Percentiles rank a stretch among this genome's conserved stretches.
Conservation (phyloP, 2,797 vertebrate genomes). For the Sandelia bainsii region DNA sequence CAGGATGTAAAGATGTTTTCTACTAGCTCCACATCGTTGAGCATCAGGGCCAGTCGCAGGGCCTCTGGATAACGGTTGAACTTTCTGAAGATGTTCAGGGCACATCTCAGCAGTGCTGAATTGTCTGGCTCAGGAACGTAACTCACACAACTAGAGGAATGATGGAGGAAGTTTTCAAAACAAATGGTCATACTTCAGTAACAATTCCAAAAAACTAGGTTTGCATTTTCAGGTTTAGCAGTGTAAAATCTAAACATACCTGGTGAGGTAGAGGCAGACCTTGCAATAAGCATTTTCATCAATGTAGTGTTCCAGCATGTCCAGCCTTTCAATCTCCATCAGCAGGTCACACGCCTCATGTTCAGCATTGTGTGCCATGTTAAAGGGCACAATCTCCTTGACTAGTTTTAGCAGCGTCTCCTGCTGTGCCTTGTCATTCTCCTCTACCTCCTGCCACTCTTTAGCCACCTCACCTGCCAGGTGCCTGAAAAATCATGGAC, state of each 20-base stretch:
- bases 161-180: neutral
- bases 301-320: constrained; percentile 96
- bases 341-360: constrained; percentile 97
- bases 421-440: constrained; percentile 93
- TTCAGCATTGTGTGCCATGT: constrained; percentile 99
- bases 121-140: constrained; percentile 98
- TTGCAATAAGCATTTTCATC: constrained; percentile 97
- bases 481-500: constrained; percentile 82
- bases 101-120: constrained; percentile 93
- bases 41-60: constrained; percentile 95
- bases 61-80: constrained; percentile 97
- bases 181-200: neutral
- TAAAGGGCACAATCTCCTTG: constrained; percentile 97
- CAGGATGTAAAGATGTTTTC: constrained; percentile 99
- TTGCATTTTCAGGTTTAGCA: neutral
- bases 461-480: constrained; percentile 97
- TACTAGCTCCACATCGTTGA: constrained; percentile 96
- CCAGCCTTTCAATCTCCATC: constrained; percentile 97
- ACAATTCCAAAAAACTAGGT: neutral
- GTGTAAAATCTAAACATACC: constrained; percentile 77
- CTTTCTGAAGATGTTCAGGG: constrained; percentile 96
- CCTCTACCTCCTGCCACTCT: constrained; percentile 98
- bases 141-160: constrained; percentile 91
- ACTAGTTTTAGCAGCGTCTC: constrained; percentile 94
- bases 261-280: constrained; percentile 98